Percentiles rank a stretch among this genome's conserved stretches.
These are phyloP conservation scores for Calidris pugnax DNA, from an alignment of 2,113 vertebrate genomes.

Conservation along the genomic window DNA sequence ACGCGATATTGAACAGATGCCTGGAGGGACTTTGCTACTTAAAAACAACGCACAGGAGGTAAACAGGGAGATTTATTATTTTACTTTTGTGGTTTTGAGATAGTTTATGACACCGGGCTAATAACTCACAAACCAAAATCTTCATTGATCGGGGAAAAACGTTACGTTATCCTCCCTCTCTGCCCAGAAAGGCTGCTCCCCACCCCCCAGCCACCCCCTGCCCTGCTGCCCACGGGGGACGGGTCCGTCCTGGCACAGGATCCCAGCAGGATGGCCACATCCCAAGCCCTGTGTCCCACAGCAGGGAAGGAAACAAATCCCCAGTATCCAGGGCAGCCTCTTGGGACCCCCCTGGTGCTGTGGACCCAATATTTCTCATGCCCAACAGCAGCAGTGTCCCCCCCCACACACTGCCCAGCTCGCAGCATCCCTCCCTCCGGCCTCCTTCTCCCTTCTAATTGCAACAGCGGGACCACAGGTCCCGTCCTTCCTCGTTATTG, in stretches of 20 bases:
- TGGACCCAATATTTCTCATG: fast-evolving
- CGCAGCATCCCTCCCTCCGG: fast-evolving
- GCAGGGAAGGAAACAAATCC: not conserved
- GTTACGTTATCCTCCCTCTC: constrained; percentile 1
- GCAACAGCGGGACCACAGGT: not conserved
- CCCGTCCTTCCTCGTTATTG: not conserved
- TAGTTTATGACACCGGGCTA: constrained; percentile 66
- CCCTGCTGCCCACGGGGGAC: not conserved
- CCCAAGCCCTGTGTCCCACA: not conserved
- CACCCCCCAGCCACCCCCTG: not conserved
- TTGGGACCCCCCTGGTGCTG: fast-evolving
- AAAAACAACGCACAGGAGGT: constrained; percentile 3
- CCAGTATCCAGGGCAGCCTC: not conserved
- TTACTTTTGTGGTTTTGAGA: constrained; percentile 60
- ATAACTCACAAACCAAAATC: constrained; percentile 65
- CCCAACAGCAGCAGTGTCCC: not conserved
- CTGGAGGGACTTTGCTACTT: not conserved
- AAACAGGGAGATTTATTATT: constrained; percentile 52
- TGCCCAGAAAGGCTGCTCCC: not conserved
- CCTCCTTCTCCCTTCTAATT: not conserved
- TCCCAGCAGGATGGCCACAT: fast-evolving
- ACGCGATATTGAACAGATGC: not conserved
- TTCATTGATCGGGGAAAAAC: constrained; percentile 47
- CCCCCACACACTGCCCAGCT: not conserved
- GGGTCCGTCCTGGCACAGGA: not conserved